Percentiles rank a stretch among this genome's conserved stretches.
Evolutionary conservation across 1,140 invertebrate genomes (phyloP).

Genomic region (Meloidogyne chitwoodi): DNA sequence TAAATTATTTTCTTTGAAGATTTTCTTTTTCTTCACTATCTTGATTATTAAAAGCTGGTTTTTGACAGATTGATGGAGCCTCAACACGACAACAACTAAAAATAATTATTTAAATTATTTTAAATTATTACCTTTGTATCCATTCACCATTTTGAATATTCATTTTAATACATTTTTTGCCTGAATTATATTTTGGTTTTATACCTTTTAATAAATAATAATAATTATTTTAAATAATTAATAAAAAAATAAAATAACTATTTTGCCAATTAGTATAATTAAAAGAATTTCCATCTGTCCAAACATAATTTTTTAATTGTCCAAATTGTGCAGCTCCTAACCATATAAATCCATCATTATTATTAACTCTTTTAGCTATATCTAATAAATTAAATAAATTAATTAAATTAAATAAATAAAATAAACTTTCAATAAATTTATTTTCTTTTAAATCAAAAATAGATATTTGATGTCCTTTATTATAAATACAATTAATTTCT

Average conservation of each 20-base stretch:
- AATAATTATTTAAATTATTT: constrained; percentile 9
- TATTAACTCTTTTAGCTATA: constrained; percentile 23
- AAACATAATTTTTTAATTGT: constrained; percentile 28
- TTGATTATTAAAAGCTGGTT: constrained; percentile 21
- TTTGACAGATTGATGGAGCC: constrained; percentile 40
- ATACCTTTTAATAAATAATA: not conserved
- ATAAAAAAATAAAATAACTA: constrained; percentile 11
- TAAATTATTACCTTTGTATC: not conserved
- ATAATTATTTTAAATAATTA: not conserved
- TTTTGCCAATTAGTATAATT: constrained; percentile 33
- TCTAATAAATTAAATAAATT: constrained; percentile 32
- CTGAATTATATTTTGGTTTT: constrained; percentile 25
- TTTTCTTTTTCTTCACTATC: not conserved
- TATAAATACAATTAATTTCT: constrained; percentile 22
- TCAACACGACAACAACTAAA: constrained; percentile 41
- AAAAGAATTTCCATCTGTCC: constrained; percentile 36
- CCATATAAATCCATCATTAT: constrained; percentile 28
- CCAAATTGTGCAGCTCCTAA: constrained; percentile 45
- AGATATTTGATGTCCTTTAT: not conserved
- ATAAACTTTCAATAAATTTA: constrained; percentile 21
- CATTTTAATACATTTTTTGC: constrained; percentile 41
- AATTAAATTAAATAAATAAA: constrained; percentile 21
- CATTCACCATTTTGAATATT: constrained; percentile 24
- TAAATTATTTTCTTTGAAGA: too few species aligned
- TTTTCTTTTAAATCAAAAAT: not conserved